A percentile compares a stretch with the other conserved stretches of the same genome.
Conservation (phyloP, 1,140 invertebrate genomes). For the Diploscapter pachys region DNA sequence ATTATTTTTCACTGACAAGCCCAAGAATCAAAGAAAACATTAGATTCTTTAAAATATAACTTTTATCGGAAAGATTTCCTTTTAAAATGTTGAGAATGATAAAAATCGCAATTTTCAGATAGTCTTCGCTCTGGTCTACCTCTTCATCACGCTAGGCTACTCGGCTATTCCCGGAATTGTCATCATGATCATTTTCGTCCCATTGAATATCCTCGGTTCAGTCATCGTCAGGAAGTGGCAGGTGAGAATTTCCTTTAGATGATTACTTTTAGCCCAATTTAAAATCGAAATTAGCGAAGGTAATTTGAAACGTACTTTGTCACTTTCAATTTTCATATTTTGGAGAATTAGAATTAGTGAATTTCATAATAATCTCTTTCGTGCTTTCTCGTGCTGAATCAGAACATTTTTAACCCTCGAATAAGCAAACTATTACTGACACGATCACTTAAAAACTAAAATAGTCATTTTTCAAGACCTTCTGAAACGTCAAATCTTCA, state of each 20-base stretch:
- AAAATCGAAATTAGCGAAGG: no score
- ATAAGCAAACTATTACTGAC: no score
- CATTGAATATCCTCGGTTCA: conserved; percentile 60
- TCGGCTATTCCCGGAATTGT: conserved; percentile 83
- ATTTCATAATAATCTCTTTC: conserved; percentile 51
- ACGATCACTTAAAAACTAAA: no score
- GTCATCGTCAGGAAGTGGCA: conserved; percentile 44
- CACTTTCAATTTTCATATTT: background rate
- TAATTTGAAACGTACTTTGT: no score
- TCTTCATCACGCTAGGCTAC: conserved; percentile 67
- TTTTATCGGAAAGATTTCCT: background rate
- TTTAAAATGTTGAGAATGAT: background rate
- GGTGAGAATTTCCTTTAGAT: conserved; percentile 2
- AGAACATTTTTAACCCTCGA: no score
- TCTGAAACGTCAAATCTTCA: background rate
- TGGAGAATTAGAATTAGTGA: conserved; percentile 14
- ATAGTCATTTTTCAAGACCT: no score
- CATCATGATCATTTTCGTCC: conserved; percentile 72
- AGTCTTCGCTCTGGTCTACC: conserved; percentile 50
- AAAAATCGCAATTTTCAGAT: conserved; percentile 37
- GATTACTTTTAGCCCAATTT: no score
- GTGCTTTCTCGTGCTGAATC: no score
- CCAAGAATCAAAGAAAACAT: no score
- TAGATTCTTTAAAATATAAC: no score
- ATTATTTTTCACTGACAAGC: no score